Evolutionary conservation across 2,797 vertebrate genomes (phyloP).

Genomic region (Alfaro cultratus): DNA sequence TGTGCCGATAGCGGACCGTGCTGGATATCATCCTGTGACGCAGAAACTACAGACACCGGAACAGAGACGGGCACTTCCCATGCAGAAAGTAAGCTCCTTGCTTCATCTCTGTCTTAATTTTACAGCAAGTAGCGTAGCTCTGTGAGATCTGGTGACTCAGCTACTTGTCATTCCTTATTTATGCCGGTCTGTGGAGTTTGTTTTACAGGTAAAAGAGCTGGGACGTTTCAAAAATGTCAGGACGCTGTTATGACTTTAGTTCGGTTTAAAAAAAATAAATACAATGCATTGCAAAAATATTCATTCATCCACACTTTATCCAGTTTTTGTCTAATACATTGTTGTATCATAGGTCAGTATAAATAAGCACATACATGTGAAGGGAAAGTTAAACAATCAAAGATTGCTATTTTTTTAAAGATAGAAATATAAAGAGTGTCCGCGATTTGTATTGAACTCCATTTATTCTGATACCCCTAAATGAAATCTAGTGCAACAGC

Average conservation of each 20-base stretch:
- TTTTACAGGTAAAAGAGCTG: neutral
- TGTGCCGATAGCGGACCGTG: conserved; percentile 18
- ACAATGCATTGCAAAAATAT: neutral
- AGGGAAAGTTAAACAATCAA: neutral
- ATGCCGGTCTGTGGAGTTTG: neutral
- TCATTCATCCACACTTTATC: neutral
- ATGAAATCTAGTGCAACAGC: neutral
- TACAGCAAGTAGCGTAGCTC: neutral
- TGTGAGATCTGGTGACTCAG: conserved; percentile 3
- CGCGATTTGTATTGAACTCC: neutral
- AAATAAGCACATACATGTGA: neutral
- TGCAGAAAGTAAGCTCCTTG: neutral
- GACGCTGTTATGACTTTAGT: neutral
- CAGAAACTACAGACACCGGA: conserved; percentile 16
- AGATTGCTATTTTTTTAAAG: neutral
- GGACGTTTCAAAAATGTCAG: neutral
- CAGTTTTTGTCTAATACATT: neutral
- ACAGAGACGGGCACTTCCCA: conserved; percentile 5
- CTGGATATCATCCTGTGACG: conserved; percentile 36
- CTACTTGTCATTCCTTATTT: neutral
- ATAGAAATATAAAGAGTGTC: neutral
- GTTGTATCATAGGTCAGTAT: neutral
- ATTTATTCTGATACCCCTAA: neutral
- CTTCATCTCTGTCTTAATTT: conserved; percentile 1
- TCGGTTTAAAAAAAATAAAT: neutral